Percentiles rank a stretch among this genome's conserved stretches.
Conservation (phyloP, 92 coral and sea anemone species). For the Virgularia gustaviana region DNA sequence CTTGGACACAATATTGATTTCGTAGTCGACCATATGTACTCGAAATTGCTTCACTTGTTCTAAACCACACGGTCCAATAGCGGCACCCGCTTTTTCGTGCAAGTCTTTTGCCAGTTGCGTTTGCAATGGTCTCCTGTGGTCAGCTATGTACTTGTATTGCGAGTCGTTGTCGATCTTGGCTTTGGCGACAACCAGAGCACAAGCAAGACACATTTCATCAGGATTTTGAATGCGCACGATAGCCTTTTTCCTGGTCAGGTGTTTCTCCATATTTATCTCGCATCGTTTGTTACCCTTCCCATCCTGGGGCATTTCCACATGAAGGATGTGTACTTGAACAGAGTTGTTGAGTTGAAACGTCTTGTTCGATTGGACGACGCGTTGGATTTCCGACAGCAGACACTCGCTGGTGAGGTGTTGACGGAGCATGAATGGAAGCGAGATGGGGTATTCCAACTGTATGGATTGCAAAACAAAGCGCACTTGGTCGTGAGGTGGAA, state of each 20-base stretch:
- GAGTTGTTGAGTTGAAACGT: neutral
- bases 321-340: too few species aligned
- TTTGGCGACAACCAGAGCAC: too few species aligned
- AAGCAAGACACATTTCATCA: conserved; percentile 29
- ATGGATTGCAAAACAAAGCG: conserved; percentile 28
- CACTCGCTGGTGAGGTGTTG: conserved; percentile 41
- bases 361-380: too few species aligned
- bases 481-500: conserved; percentile 18
- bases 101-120: conserved; percentile 12
- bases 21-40: neutral
- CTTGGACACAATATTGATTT: conserved; percentile 11
- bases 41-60: neutral
- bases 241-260: too few species aligned
- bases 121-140: conserved; percentile 15
- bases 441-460: too few species aligned
- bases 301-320: too few species aligned
- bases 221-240: too few species aligned
- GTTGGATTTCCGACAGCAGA: conserved; percentile 18
- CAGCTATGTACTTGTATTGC: neutral
- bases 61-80: conserved; percentile 23
- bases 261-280: too few species aligned
- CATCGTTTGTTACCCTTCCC: neutral
- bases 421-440: too few species aligned
- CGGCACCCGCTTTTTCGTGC: conserved; percentile 24
- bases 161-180: too few species aligned